Conservation (phyloP, 2,888 invertebrate genomes). For the Panzeria rudis region DNA sequence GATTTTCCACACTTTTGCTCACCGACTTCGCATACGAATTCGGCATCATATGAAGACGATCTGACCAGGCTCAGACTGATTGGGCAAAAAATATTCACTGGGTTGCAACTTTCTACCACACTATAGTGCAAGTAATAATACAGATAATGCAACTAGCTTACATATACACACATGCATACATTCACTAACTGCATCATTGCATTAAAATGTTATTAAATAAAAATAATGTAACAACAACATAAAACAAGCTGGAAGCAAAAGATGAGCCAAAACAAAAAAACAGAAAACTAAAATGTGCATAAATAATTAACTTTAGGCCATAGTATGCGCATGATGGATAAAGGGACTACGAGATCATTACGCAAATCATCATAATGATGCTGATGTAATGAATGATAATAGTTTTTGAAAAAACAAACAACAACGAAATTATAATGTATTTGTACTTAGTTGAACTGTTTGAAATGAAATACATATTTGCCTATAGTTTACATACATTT, state of each 20-base stretch:
- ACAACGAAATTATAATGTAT: neutral
- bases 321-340: conserved; percentile 5
- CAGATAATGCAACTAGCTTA: neutral
- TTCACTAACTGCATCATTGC: conserved; percentile 56
- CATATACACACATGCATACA: neutral
- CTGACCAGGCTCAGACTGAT: too few species aligned
- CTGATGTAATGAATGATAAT: conserved; percentile 50
- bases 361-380: conserved; percentile 25
- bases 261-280: neutral
- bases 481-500: conserved; percentile 15
- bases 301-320: conserved; percentile 70
- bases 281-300: conserved; percentile 64
- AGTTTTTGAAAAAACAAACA: conserved; percentile 22
- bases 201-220: conserved; percentile 68
- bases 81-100: too few species aligned
- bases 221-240: conserved; percentile 3
- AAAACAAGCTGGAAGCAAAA: conserved; percentile 23
- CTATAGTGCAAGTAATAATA: conserved; percentile 10
- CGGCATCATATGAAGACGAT: too few species aligned
- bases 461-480: neutral
- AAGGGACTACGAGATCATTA: conserved; percentile 19
- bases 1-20: too few species aligned
- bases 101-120: neutral
- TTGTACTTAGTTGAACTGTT: neutral
- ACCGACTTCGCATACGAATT: too few species aligned